Evolutionary conservation across 2,797 vertebrate genomes (phyloP), one percentile per base, ranked within the genome.

Genomic region (Xenops minutus): DNA sequence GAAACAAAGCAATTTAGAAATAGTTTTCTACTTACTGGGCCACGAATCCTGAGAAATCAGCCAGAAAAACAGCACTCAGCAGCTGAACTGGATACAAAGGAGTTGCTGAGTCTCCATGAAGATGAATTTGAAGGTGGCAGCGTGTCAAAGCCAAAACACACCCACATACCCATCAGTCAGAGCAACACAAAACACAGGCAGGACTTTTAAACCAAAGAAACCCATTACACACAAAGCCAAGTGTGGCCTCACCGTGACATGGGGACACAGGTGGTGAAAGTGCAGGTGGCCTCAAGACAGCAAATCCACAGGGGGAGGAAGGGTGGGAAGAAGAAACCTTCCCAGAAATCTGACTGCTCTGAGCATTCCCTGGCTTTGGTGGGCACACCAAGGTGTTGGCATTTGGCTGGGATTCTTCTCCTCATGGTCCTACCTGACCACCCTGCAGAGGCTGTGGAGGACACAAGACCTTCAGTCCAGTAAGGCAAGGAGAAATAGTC

Each of bases 191-290:
- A 68, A 23, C n/a, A 3, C 34, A 26, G 63, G 19, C 2, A 3
- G 18, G 61, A 27, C 13, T 37, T n/a, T 22, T 3, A 10, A 36
- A 59, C 15, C 43, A 37, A 30, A 54, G 30, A 21, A 77, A 34
- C 5, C 13, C 41, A 29, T n/a, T 10, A 23, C 32, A 14, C 54
- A 36, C 58, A 11, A 7, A 30, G 54, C 34, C 29, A 37, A 62
- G 54, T 1, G 1, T 48, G 56, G 46, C 49, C 61, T 59, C 66
- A 36, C n/a, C 27, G 32, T 13, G 56, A 12, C 27, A 21, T 2
- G 3, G 19, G 1, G 3, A 43, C 3, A 21, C 0, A 1, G 23
- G 30, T 23, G 41, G 61, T 1, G 1, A 10, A 39, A 43, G 30
- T 0, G 3, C 9, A 3, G 58, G n/a, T 61, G 75, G 48, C 32